Percentiles rank a stretch among this genome's conserved stretches.
These are phyloP conservation scores for Gryllus longicercus DNA, from an alignment of 2,888 invertebrate genomes.

Conservation along the genomic window DNA sequence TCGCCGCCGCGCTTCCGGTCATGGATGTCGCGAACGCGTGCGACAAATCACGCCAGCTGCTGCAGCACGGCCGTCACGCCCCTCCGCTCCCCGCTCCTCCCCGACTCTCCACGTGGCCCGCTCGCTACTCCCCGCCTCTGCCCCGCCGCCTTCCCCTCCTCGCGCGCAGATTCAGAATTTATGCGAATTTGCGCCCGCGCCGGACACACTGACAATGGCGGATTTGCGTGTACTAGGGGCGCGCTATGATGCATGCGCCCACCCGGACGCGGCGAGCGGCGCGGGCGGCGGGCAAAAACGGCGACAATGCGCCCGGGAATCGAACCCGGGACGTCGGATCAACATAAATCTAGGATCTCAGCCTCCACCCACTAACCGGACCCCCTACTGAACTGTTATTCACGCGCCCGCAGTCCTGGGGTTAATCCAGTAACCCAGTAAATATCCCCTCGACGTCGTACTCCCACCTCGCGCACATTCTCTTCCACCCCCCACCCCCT, in stretches of 20 bases:
- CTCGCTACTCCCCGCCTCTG: neutral
- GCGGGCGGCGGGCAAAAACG: neutral
- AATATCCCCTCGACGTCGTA: neutral
- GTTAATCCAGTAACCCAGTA: conserved; percentile 17
- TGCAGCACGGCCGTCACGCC: neutral
- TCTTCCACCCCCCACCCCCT: too few relatives aligned
- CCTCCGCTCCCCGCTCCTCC: neutral
- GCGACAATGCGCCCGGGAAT: conserved; percentile 17
- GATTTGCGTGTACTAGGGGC: conserved; percentile 11
- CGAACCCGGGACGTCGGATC: conserved; percentile 1
- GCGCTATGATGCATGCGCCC: neutral
- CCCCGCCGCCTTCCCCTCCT: neutral
- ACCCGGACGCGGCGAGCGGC: neutral
- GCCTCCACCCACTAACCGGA: neutral
- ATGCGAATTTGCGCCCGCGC: conserved; percentile 6
- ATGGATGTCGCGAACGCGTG: neutral
- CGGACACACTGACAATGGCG: neutral
- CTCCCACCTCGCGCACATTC: neutral
- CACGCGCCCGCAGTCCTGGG: neutral
- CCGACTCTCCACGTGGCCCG: neutral
- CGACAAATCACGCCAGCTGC: conserved; percentile 5
- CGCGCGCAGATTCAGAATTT: neutral
- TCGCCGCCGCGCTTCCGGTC: too few relatives aligned
- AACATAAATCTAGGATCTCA: neutral
- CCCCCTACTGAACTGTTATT: neutral